Percentiles rank a stretch among this genome's conserved stretches.
These are phyloP conservation scores for Ditylenchus dipsaci DNA, from an alignment of 1,140 invertebrate species.

Conservation along the genomic window DNA sequence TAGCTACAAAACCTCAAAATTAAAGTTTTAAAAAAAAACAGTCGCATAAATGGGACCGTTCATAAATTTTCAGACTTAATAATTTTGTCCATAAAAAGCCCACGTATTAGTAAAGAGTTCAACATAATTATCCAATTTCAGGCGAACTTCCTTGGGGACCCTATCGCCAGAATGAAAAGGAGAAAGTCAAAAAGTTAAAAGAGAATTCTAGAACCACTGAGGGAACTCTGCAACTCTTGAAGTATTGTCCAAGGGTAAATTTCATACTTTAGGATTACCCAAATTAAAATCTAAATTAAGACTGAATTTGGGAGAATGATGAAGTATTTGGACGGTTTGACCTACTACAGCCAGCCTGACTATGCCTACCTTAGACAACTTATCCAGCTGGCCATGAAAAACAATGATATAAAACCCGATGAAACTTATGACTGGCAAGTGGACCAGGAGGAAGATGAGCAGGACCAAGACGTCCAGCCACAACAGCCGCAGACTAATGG, in stretches of 20 bases:
- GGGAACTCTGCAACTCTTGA: slow-evolving; percentile 22
- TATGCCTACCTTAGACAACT: slow-evolving; percentile 22
- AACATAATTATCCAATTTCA: not conserved
- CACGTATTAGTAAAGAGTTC: no score
- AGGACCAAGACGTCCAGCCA: no score
- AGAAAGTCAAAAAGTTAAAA: slow-evolving; percentile 27
- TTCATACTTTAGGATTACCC: not conserved
- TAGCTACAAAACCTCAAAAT: no score
- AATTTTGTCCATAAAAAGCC: no score
- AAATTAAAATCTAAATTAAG: slow-evolving; percentile 4
- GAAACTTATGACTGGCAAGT: slow-evolving; percentile 36
- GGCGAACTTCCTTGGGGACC: slow-evolving; percentile 32
- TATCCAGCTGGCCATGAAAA: slow-evolving; percentile 26
- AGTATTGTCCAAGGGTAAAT: slow-evolving; percentile 28
- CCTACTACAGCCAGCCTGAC: slow-evolving; percentile 24
- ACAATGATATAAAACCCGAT: slow-evolving; percentile 31
- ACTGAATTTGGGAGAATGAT: slow-evolving; percentile 27
- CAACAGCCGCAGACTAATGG: not conserved
- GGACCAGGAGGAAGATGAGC: not conserved
- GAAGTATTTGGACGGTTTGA: slow-evolving; percentile 21
- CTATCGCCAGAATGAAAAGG: slow-evolving; percentile 18
- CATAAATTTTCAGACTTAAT: no score
- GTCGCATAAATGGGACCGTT: no score
- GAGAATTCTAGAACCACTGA: slow-evolving; percentile 23
- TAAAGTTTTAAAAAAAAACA: no score